Evolutionary conservation across 2,888 invertebrate species (phyloP), one percentile per base, ranked within the genome.

Genomic region (Germaria angustata): DNA sequence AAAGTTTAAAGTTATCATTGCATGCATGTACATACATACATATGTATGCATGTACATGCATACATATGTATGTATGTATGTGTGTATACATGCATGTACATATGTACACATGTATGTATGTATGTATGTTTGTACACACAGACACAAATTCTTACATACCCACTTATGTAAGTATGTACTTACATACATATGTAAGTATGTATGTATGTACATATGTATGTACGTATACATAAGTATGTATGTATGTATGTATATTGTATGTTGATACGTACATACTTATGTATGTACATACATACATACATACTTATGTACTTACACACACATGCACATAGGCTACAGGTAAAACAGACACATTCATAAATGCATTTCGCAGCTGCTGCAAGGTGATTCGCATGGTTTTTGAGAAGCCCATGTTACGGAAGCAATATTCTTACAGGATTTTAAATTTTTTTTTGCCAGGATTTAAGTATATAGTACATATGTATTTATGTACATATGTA

Each of bases 341-440:
- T 32, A 53, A 24, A 32, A 28, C 1, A 53, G 8, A 53, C 7
- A 7, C 9, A 17, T 17, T 1, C 7, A 44, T 17, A 41, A 17
- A 15, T 34, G 53, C 13, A 81, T 69, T 39, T 86, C 85, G 87
- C 87, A 88, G 88, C 88, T 88, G 88, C 85, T 87, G 87, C 87
- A 88, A 88, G 88, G 88, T 88, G 88, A 87, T 87, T 86, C 86
- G 68, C 57, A 15, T 39, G 46, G 61, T 28, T 71, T 65, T 46
- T 46, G 7, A 4, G 46, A 69, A 75, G 22, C 24, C 24, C 46
- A 24, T 8, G 32, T 39, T 57, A 49, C 24, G 65, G 36, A 46
- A 76, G 49, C 28, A 49, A 39, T 0, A 17, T 17, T 28, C 9
- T 15, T 9, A 46, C 46, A 24, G 34, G 34, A 55, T 55, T 55